Conservation (phyloP, 2,113 vertebrate species). For the Chloropsis cyanopogon region DNA sequence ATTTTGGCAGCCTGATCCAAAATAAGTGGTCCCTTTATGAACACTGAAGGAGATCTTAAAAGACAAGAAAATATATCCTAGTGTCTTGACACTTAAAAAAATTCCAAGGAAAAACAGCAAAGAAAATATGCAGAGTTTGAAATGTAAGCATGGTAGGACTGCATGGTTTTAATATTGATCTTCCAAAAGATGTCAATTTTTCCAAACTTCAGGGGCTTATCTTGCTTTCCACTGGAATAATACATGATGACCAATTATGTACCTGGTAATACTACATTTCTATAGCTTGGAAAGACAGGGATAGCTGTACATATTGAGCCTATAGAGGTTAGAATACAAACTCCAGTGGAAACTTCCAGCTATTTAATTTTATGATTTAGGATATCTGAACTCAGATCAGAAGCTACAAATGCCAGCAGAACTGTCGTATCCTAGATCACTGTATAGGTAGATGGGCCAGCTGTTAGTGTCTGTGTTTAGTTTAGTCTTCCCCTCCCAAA, state of each 20-base stretch:
- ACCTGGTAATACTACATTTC: neutral
- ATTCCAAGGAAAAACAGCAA: neutral
- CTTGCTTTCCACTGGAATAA: neutral
- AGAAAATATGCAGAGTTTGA: neutral
- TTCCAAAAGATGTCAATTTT: neutral
- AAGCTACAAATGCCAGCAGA: neutral
- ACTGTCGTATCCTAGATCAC: neutral
- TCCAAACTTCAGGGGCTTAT: neutral
- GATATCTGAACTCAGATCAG: neutral
- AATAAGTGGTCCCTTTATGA: neutral
- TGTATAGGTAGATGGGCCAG: neutral
- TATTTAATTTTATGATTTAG: neutral
- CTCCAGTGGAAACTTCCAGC: neutral
- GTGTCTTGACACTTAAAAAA: neutral
- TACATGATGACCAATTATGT: neutral
- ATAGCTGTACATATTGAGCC: neutral
- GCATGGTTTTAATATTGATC: neutral
- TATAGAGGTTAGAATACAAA: neutral
- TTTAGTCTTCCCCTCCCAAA: neutral
- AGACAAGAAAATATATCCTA: neutral
- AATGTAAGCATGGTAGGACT: neutral
- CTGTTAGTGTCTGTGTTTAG: neutral
- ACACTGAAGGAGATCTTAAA: neutral
- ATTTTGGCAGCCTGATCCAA: neutral
- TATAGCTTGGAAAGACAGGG: neutral